phyloP scores from a whole-genome alignment of 2,113 vertebrate species.

The Sclerurus mexicanus region DNA sequence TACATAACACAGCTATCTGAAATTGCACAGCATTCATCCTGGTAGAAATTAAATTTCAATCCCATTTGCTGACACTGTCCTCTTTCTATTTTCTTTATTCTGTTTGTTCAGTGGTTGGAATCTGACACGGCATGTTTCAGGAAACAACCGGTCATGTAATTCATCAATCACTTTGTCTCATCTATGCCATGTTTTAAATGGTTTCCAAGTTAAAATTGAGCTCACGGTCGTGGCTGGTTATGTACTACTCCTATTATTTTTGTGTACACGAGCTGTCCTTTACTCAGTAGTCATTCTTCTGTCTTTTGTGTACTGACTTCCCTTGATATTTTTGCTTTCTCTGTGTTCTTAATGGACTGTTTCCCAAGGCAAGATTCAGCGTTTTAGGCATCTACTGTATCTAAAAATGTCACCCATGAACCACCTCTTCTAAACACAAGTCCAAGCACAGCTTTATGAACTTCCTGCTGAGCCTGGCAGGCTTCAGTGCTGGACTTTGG shows the following conservation, averaged over 20 bases:
- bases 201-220: not conserved
- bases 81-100: not conserved
- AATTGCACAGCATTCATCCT: not conserved
- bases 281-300: not conserved
- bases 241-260: not conserved
- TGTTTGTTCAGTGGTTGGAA: not conserved
- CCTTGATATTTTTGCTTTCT: not conserved
- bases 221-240: not conserved
- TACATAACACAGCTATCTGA: not conserved
- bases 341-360: not conserved
- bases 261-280: not conserved
- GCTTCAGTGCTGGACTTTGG: not conserved
- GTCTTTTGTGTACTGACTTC: not conserved
- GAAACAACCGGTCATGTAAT: not conserved
- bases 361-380: not conserved
- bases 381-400: not conserved
- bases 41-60: not conserved
- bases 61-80: not conserved
- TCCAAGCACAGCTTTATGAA: not conserved
- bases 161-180: not conserved
- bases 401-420: not conserved
- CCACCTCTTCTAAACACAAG: not conserved
- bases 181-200: not conserved
- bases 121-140: slow-evolving; percentile 4
- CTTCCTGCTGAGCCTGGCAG: not conserved